Percentiles rank a stretch among this genome's conserved stretches.
Evolutionary conservation across 2,888 invertebrate genomes (phyloP).

Genomic region (Theodoxus fluviatilis): DNA sequence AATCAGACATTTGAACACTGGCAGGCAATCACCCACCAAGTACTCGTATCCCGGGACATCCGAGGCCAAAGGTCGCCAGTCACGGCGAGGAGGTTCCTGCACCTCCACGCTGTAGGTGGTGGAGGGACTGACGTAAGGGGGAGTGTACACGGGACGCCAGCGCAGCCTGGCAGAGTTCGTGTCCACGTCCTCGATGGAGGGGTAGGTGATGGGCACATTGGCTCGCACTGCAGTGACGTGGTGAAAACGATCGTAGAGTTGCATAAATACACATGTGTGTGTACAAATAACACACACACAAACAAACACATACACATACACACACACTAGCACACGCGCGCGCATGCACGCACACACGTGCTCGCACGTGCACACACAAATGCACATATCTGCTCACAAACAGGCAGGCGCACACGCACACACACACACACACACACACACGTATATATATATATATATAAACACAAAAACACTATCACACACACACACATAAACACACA

Average conservation of each 20-base stretch:
- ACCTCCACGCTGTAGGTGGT: constrained; percentile 37
- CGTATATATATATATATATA: too few relatives aligned
- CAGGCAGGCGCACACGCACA: too few relatives aligned
- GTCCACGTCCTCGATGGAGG: constrained; percentile 50
- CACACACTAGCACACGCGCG: too few relatives aligned
- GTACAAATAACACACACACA: background rate
- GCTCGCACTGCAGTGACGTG: constrained; percentile 39
- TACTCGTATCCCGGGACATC: constrained; percentile 47
- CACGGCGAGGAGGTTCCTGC: constrained; percentile 38
- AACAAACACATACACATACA: too few relatives aligned
- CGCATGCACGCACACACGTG: too few relatives aligned
- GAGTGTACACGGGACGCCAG: constrained; percentile 54
- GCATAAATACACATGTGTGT: background rate
- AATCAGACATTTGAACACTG: too few relatives aligned
- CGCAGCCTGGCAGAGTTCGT: constrained; percentile 45
- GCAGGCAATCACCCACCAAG: too few relatives aligned
- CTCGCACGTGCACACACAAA: too few relatives aligned
- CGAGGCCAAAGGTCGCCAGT: constrained; percentile 49
- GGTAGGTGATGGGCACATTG: constrained; percentile 50
- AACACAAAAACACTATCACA: too few relatives aligned
- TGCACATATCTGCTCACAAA: too few relatives aligned
- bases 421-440: too few relatives aligned
- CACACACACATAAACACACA: too few relatives aligned
- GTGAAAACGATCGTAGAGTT: background rate
- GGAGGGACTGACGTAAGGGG: constrained; percentile 28